Base-by-base conservation (phyloP, 2,113 vertebrate species). In the Rhinichthys klamathensis region DNA sequence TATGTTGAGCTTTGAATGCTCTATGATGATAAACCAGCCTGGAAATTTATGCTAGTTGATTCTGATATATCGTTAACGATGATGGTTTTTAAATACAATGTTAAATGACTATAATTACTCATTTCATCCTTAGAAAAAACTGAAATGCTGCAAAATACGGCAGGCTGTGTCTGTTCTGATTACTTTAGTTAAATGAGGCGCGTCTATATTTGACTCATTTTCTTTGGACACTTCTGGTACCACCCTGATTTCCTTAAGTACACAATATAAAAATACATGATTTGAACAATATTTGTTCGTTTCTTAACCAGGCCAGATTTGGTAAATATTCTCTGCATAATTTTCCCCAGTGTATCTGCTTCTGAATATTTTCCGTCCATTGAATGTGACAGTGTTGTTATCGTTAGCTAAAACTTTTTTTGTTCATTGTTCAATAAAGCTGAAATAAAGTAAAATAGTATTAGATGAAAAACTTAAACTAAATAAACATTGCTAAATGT, bases 221-320 rank as follows among this genome's bases (percentile, higher is more conserved):
- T 58, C 23, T 75, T 75, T 75, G 32, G 51, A 56, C 54, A 15
- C 76, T 79, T 15, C 76, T 79, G 76, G 32, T 61, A 25, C 76
- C 76, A 79, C 32, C 76, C 76, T 79, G 32, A 79, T 79, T 61
- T 79, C n/a, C 56, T 61, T 44, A 61, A 79, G 15, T 25, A 61
- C 56, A 79, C 61, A 61, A 25, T 41, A 41, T 61, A 79, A 41
- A 58, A 79, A 79, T 16, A 79, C 11, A 25, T 35, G 32, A 35
- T 54, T 54, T 16, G 3, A 46, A 73, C 41, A 73, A 73, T 74
- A 74, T 74, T 74, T 74, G 70, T 79, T 25, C 32, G 6, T 60
- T 79, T 60, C 3, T 9, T 41, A 61, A 38, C 32, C 23, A 25
- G 32, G 56, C 54, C 54, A 61, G 35, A 27, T 79, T 61, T 25